Conservation (phyloP, 2,113 vertebrate genomes). For the Amazona guildingii region DNA sequence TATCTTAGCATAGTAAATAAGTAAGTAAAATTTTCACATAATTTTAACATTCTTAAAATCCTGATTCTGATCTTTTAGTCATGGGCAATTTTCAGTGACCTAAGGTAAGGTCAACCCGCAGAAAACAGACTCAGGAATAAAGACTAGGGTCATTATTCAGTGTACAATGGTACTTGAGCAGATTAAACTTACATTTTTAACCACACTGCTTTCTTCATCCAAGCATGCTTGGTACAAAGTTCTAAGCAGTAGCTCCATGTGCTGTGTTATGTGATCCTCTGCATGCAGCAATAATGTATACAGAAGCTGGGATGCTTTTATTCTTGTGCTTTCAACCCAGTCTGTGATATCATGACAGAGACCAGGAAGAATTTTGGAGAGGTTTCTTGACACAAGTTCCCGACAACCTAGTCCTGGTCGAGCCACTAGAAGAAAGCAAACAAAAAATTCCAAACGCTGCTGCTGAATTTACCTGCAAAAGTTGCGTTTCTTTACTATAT, state of each 20-base stretch:
- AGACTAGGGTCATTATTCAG: background rate
- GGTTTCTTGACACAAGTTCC: slow-evolving; percentile 90
- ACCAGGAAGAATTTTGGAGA: slow-evolving; percentile 87
- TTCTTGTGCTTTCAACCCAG: slow-evolving; percentile 87
- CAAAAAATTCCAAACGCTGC: background rate
- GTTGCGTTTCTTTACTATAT: background rate
- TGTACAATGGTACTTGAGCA: background rate
- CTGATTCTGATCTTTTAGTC: background rate
- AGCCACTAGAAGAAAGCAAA: slow-evolving; percentile 64
- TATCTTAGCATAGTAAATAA: background rate
- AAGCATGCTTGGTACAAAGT: slow-evolving; percentile 81
- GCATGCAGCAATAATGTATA: slow-evolving; percentile 83
- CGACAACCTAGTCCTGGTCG: slow-evolving; percentile 90
- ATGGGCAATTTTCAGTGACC: background rate
- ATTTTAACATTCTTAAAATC: background rate
- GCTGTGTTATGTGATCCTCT: slow-evolving; percentile 90
- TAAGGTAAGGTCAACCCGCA: background rate
- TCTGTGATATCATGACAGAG: slow-evolving; percentile 84
- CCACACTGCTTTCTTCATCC: slow-evolving; percentile 80
- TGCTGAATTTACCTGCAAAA: background rate
- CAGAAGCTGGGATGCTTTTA: slow-evolving; percentile 88
- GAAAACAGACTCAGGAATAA: background rate
- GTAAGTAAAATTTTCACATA: background rate
- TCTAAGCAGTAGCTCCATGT: slow-evolving; percentile 85
- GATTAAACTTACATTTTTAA: slow-evolving; percentile 80